These are phyloP conservation scores for Ectemnius continuus DNA, from an alignment of 2,888 invertebrate genomes.

Conservation along the genomic window DNA sequence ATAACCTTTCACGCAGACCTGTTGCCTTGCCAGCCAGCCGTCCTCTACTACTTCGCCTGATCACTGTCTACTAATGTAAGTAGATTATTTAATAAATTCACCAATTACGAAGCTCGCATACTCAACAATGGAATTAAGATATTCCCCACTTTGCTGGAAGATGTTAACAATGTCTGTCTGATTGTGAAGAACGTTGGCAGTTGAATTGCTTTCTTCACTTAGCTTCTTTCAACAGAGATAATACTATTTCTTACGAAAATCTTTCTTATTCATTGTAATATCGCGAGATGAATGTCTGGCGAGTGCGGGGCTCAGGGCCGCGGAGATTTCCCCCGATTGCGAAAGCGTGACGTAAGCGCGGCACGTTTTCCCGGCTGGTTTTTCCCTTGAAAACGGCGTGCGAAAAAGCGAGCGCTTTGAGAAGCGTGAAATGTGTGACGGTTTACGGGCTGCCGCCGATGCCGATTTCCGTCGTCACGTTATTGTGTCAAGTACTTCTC, in stretches of 20 bases:
- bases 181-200: too few species aligned
- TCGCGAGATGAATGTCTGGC: constrained; percentile 11
- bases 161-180: too few species aligned
- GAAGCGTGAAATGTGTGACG: constrained; percentile 49
- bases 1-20: too few species aligned
- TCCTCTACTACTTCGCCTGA: too few species aligned
- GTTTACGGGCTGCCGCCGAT: constrained; percentile 24
- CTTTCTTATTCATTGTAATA: constrained; percentile 10
- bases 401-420: constrained; percentile 28
- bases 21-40: too few species aligned
- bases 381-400: constrained; percentile 25
- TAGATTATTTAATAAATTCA: too few species aligned
- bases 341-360: constrained; percentile 5
- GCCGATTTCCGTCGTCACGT: constrained; percentile 44
- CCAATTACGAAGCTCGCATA: too few species aligned
- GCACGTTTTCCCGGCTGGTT: constrained; percentile 27
- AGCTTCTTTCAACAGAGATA: too few species aligned
- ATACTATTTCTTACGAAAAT: neutral
- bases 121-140: neutral
- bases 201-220: too few species aligned
- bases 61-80: too few species aligned
- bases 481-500: constrained; percentile 47
- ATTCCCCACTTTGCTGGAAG: too few species aligned
- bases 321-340: constrained; percentile 20
- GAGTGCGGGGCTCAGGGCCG: constrained; percentile 32